A percentile compares a stretch with the other conserved stretches of the same genome.
phyloP scores from a whole-genome alignment of 23 tunicate genomes.

The Styela clava region DNA sequence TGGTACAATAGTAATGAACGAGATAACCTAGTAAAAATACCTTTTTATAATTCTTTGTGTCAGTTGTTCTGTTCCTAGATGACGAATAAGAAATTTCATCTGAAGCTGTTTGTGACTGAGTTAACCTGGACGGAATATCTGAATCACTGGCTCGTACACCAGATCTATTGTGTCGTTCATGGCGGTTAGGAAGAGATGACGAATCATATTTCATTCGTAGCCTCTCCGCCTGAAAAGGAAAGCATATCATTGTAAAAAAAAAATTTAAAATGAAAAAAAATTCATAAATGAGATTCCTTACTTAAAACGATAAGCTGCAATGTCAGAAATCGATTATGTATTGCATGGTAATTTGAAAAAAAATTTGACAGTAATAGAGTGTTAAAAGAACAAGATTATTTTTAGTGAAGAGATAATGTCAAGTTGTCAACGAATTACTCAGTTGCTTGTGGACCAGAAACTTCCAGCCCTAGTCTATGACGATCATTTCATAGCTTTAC shows the following conservation, averaged over 20 bases:
- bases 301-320: too few relatives aligned
- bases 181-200: constrained; percentile 53
- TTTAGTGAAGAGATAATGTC: too few relatives aligned
- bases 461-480: too few relatives aligned
- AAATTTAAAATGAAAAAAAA: constrained; percentile 4
- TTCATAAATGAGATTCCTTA: neutral
- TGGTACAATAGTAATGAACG: too few relatives aligned
- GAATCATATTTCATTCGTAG: constrained; percentile 55
- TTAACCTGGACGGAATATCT: constrained; percentile 36
- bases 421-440: too few relatives aligned
- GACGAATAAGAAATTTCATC: constrained; percentile 28
- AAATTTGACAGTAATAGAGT: too few relatives aligned
- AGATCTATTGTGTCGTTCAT: constrained; percentile 33
- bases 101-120: neutral
- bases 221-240: constrained; percentile 47
- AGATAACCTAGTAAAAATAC: too few relatives aligned
- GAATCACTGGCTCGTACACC: constrained; percentile 42
- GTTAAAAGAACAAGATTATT: too few relatives aligned
- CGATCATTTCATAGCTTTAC: too few relatives aligned
- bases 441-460: too few relatives aligned
- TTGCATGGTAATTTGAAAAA: too few relatives aligned
- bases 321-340: too few relatives aligned
- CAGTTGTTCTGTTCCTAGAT: constrained; percentile 33
- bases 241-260: constrained; percentile 5
- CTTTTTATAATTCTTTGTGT: constrained; percentile 65